Evolutionary conservation across 2,888 invertebrate genomes (phyloP).

Genomic region (Diarsia mendica): DNA sequence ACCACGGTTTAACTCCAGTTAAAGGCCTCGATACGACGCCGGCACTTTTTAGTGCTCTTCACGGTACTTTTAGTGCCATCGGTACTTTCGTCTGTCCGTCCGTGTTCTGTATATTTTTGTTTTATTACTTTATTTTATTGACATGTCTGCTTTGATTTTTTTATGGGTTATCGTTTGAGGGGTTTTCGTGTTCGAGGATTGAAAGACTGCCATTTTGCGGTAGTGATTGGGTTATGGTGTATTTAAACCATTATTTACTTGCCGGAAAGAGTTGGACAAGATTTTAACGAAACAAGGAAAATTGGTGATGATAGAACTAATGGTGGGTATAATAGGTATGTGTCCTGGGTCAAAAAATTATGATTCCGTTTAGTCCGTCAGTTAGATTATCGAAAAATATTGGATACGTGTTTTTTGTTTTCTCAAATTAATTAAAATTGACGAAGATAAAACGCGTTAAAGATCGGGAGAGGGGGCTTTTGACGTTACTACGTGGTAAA

Average conservation of each 20-base stretch:
- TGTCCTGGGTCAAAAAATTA: too few relatives aligned
- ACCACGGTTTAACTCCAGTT: slow-evolving; percentile 68
- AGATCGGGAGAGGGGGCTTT: too few relatives aligned
- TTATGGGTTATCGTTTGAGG: slow-evolving; percentile 31
- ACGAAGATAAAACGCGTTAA: too few relatives aligned
- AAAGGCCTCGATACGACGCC: slow-evolving; percentile 66
- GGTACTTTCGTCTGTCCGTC: slow-evolving; percentile 43
- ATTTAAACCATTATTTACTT: neutral
- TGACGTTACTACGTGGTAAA: too few relatives aligned
- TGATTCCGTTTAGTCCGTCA: too few relatives aligned
- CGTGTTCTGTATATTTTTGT: slow-evolving; percentile 60
- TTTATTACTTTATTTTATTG: slow-evolving; percentile 54
- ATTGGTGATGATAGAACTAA: neutral
- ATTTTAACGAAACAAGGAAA: neutral
- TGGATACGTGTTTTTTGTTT: too few relatives aligned
- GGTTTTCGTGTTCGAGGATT: neutral
- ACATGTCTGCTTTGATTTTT: slow-evolving; percentile 36
- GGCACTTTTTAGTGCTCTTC: slow-evolving; percentile 64
- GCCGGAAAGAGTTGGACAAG: neutral
- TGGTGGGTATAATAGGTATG: too few relatives aligned
- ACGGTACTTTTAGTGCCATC: slow-evolving; percentile 51
- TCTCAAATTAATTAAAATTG: too few relatives aligned
- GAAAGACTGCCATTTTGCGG: neutral
- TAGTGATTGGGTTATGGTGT: neutral
- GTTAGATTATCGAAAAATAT: too few relatives aligned